Evolutionary conservation across 2,797 vertebrate species (phyloP).

Genomic region (Eutrigla gurnardus): DNA sequence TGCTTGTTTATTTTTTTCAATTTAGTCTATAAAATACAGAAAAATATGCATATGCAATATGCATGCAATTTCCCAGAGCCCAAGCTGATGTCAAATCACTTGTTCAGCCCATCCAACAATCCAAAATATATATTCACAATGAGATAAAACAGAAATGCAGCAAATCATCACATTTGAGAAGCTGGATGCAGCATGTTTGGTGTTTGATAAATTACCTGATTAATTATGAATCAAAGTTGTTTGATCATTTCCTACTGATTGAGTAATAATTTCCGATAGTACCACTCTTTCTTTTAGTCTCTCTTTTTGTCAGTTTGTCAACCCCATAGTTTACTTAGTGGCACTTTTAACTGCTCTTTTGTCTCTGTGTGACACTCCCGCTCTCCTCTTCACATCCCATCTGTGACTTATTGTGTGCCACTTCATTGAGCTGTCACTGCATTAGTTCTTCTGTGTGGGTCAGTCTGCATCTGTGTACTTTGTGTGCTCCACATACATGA

Average conservation of each 20-base stretch:
- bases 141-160: not conserved
- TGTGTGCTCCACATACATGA: slow-evolving; percentile 1
- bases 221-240: not conserved
- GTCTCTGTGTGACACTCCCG: slow-evolving; percentile 18
- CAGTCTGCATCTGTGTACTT: slow-evolving; percentile 18
- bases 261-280: not conserved
- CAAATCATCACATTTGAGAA: not conserved
- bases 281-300: not conserved
- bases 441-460: slow-evolving; percentile 28
- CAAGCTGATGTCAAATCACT: not conserved
- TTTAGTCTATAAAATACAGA: not conserved
- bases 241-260: not conserved
- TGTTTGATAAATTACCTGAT: not conserved
- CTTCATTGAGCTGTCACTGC: slow-evolving; percentile 43
- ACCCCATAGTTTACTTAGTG: slow-evolving; percentile 36
- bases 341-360: slow-evolving; percentile 38
- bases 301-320: slow-evolving; percentile 17
- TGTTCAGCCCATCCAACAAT: not conserved
- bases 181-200: not conserved
- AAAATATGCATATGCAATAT: not conserved
- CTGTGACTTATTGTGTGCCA: slow-evolving; percentile 46
- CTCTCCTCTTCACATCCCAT: slow-evolving; percentile 45
- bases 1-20: not conserved
- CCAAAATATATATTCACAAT: not conserved
- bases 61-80: not conserved